Base-by-base conservation (phyloP, 2,888 invertebrate genomes). In the Gastrophysa polygoni region DNA sequence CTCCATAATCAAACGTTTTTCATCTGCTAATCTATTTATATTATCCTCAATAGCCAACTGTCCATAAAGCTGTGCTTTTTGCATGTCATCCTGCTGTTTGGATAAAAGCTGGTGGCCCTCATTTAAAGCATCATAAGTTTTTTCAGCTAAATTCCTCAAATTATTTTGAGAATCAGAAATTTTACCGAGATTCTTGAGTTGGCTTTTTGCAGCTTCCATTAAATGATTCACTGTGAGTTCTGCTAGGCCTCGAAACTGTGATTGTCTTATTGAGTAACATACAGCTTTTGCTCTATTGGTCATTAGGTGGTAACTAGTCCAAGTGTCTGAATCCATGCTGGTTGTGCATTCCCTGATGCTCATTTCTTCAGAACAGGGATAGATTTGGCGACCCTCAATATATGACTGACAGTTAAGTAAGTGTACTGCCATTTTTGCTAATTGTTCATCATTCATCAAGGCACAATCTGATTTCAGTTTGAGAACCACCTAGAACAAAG, bases 231-330 rank as follows among this genome's bases (percentile, higher is more conserved):
- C 86, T 0, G 89, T 87, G 63, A 86, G 81, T 77, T 89, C 89
- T 1, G 88, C 86, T 50, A 88, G 79, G 17, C 86, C 86, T 52
- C 87, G 82, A 78, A 89, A 89, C 75, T 89, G 89, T 32, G 84
- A 83, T 75, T 88, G 88, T 56, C 89, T 82, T 16, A 87, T 82
- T 14, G 86, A 81, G 71, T 88, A 87, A 73, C 90, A 90, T 60
- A 90, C 86, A n/a, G 89, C 88, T 63, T 87, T 81, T 0, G 88
- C 89, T 70, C 89, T 78, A 74, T 89, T 89, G 66, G 85, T 86
- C 80, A 89, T 86, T 54, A 89, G 81, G 76, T 88, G 88, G 74
- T 89, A 90, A n/a, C 87, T 85, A 73, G 88, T 89, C 89, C 89
- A 89, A 48, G 86, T 86, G 70, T 87, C 86, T 2, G 86, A 78